Percentiles rank a stretch among this genome's conserved stretches.
These are phyloP conservation scores for Bombycilla garrulus DNA, from an alignment of 2,113 vertebrate genomes.

Conservation along the genomic window DNA sequence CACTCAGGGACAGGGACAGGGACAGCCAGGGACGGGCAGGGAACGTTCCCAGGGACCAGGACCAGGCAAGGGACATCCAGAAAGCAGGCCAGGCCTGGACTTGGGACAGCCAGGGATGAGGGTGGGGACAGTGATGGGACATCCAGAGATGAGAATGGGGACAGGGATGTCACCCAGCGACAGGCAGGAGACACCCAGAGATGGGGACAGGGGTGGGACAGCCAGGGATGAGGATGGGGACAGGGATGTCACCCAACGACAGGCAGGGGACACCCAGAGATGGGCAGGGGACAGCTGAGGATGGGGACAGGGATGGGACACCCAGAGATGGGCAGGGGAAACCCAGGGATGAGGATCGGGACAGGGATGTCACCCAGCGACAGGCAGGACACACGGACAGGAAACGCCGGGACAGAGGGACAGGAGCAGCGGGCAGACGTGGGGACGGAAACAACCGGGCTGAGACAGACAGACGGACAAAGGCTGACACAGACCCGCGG, in stretches of 20 bases:
- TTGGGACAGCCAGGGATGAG: background rate
- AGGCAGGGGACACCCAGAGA: background rate
- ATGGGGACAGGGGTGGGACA: background rate
- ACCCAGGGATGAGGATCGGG: background rate
- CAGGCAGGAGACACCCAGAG: background rate
- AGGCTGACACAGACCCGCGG: background rate
- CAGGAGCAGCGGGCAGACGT: background rate
- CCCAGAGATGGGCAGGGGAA: too few species aligned
- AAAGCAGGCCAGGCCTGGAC: background rate
- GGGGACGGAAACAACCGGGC: background rate
- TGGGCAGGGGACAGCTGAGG: too few species aligned
- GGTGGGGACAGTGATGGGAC: background rate
- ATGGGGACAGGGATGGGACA: too few species aligned
- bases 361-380: too few species aligned
- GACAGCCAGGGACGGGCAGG: background rate
- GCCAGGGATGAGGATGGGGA: background rate
- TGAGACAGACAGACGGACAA: background rate
- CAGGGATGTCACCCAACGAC: background rate
- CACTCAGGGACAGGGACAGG: too few species aligned
- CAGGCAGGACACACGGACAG: background rate
- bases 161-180: background rate
- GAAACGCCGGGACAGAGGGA: background rate
- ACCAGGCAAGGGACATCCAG: background rate
- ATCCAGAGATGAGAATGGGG: background rate
- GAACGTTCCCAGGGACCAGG: too few species aligned